A percentile compares a stretch with the other conserved stretches of the same genome.
phyloP scores from a whole-genome alignment of 2,888 invertebrate genomes.

The Cephalotes varians region DNA sequence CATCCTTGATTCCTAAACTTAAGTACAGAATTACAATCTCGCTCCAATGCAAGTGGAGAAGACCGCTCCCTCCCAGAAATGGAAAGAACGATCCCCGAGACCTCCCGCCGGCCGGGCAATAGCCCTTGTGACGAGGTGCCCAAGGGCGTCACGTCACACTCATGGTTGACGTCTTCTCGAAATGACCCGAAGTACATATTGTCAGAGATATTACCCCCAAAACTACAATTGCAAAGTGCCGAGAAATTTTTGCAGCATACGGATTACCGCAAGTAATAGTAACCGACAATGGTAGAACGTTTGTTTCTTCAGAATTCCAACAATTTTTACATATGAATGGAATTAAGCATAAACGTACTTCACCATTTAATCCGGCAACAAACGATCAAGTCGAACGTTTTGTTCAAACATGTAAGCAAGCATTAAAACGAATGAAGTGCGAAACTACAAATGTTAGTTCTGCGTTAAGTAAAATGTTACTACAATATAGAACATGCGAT shows the following conservation, averaged over 20 bases:
- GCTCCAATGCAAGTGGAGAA: too few relatives aligned
- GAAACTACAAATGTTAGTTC: not conserved
- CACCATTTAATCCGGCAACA: not conserved
- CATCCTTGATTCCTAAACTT: too few relatives aligned
- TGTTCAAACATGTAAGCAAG: not conserved
- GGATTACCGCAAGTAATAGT: not conserved
- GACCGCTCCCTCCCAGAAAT: too few relatives aligned
- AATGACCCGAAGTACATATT: not conserved
- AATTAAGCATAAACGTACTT: too few relatives aligned
- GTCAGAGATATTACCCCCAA: too few relatives aligned
- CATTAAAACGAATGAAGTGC: not conserved
- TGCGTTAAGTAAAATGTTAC: not conserved
- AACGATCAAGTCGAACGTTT: not conserved
- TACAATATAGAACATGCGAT: not conserved
- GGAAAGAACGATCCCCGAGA: too few relatives aligned
- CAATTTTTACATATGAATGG: too few relatives aligned
- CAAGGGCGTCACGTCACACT: too few relatives aligned
- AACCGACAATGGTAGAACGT: not conserved
- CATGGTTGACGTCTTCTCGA: not conserved
- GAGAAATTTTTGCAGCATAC: not conserved
- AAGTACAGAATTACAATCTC: too few relatives aligned
- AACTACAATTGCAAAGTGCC: not conserved
- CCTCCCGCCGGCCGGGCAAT: too few relatives aligned
- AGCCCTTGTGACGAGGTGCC: too few relatives aligned
- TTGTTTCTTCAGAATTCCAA: too few relatives aligned